These are phyloP conservation scores for Orthosia gothica DNA, from an alignment of 2,888 invertebrate genomes.

Conservation along the genomic window DNA sequence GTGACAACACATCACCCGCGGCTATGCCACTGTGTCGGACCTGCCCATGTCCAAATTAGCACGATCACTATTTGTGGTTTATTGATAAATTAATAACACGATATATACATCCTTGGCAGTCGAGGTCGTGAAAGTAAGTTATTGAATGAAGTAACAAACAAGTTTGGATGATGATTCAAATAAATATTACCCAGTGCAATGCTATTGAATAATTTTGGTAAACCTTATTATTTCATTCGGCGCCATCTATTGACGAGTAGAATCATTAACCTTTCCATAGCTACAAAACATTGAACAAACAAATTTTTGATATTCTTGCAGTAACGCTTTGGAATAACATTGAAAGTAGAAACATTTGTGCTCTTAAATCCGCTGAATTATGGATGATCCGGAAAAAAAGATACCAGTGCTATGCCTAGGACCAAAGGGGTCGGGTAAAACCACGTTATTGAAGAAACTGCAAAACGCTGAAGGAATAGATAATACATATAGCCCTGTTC, in stretches of 20 bases:
- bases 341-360: not conserved
- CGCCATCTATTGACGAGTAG: conserved; percentile 82
- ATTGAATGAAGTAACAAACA: conserved; percentile 40
- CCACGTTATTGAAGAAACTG: conserved; percentile 94
- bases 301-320: not conserved
- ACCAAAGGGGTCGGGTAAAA: conserved; percentile 96
- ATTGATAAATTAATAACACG: conserved; percentile 45
- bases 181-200: conserved; percentile 10
- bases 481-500: conserved; percentile 95
- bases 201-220: not conserved
- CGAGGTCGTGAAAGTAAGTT: conserved; percentile 55
- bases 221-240: conserved; percentile 1
- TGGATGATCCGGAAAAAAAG: conserved; percentile 87
- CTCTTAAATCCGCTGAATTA: conserved; percentile 49
- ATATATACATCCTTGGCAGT: conserved; percentile 45
- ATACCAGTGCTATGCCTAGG: conserved; percentile 93
- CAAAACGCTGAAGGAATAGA: conserved; percentile 94
- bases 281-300: conserved; percentile 74
- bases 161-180: conserved; percentile 35
- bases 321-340: not conserved
- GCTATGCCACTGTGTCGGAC: conserved; percentile 42
- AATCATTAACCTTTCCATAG: conserved; percentile 62
- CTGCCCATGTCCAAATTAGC: conserved; percentile 45
- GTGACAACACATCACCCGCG: conserved; percentile 58
- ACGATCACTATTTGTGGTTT: conserved; percentile 39